These are phyloP conservation scores for Drosophila trapezifrons DNA, from an alignment of 1,140 invertebrate genomes.

Conservation along the genomic window DNA sequence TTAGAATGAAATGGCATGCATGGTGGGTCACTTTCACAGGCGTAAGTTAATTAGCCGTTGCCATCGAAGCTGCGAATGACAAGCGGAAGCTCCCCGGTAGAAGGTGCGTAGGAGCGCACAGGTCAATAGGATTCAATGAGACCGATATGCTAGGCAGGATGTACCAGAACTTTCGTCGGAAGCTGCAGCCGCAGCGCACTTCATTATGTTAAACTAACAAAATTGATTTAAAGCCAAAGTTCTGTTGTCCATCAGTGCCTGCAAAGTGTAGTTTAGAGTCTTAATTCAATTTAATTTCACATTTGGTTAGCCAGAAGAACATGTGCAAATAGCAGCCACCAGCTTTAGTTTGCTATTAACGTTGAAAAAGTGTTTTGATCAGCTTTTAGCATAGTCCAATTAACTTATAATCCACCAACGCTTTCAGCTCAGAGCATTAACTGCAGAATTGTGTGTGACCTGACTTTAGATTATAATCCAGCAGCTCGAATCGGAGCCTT, in stretches of 20 bases:
- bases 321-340: background rate
- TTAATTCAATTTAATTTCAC: background rate
- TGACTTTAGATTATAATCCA: too few species aligned
- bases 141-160: background rate
- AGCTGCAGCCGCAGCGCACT: background rate
- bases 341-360: background rate
- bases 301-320: background rate
- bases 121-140: background rate
- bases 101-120: background rate
- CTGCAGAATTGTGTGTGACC: too few species aligned
- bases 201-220: background rate
- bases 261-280: background rate
- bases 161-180: background rate
- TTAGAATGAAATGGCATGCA: constrained; percentile 3
- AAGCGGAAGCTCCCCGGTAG: too few species aligned
- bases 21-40: background rate
- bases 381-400: background rate
- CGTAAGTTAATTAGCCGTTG: constrained; percentile 29
- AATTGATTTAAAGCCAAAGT: background rate
- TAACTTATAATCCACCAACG: background rate
- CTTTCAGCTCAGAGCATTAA: background rate
- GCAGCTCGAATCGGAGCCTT: too few species aligned
- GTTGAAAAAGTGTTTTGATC: background rate
- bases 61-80: too few species aligned
- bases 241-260: background rate